Evolutionary conservation across 2,888 invertebrate species (phyloP).

Genomic region (Seira musarum): DNA sequence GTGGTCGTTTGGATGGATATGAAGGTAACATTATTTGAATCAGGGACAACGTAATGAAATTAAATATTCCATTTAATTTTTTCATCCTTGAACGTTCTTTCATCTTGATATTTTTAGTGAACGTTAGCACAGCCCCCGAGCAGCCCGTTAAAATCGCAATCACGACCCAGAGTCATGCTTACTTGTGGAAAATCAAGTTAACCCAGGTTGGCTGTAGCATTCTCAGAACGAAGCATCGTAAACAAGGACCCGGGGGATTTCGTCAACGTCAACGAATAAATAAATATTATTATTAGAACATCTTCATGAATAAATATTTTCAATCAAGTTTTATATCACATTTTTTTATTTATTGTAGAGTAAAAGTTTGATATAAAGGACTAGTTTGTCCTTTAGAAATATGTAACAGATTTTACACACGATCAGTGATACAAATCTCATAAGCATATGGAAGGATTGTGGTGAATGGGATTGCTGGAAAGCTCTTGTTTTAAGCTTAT

Average conservation of each 20-base stretch:
- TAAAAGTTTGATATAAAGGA: too few relatives aligned
- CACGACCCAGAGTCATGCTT: slow-evolving; percentile 64
- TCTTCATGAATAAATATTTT: too few relatives aligned
- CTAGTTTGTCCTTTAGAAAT: too few relatives aligned
- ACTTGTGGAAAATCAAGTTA: slow-evolving; percentile 62
- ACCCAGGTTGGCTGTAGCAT: slow-evolving; percentile 51
- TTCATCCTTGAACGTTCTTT: slow-evolving; percentile 3
- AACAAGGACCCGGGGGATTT: neutral
- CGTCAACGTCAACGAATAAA: too few relatives aligned
- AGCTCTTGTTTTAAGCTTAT: too few relatives aligned
- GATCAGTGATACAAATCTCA: too few relatives aligned
- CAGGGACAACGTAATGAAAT: neutral
- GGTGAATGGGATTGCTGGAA: too few relatives aligned
- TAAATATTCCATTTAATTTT: slow-evolving; percentile 7
- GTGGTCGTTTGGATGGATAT: slow-evolving; percentile 66
- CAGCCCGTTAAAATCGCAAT: slow-evolving; percentile 58
- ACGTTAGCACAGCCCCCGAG: slow-evolving; percentile 40
- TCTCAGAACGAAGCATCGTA: neutral
- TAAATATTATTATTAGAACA: too few relatives aligned
- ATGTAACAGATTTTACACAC: too few relatives aligned
- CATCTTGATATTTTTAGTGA: slow-evolving; percentile 45
- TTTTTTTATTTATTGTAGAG: too few relatives aligned
- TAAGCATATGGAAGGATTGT: too few relatives aligned
- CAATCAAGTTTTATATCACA: too few relatives aligned
- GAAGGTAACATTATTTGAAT: slow-evolving; percentile 57